Conservation (phyloP, 2,113 vertebrate genomes). For the Aythya baeri region DNA sequence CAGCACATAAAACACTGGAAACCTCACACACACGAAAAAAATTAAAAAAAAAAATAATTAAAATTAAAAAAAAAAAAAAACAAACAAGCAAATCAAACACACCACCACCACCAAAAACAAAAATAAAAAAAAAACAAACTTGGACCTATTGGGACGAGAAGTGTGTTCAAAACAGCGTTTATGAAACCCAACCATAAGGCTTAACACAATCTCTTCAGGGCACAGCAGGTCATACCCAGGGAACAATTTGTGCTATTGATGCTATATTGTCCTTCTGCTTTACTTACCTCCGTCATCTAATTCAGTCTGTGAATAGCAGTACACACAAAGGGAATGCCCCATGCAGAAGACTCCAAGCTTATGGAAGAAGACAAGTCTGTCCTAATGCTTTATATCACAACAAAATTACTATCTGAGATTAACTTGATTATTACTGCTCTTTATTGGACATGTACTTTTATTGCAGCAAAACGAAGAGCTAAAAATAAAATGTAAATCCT, state of each 20-base stretch:
- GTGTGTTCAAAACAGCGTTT: not conserved
- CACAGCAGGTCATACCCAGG: not conserved
- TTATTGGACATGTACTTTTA: not conserved
- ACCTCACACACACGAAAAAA: not conserved
- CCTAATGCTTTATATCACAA: not conserved
- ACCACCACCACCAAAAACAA: not conserved
- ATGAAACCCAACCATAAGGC: not conserved
- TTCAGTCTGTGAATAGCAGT: not conserved
- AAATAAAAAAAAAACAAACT: too few relatives aligned
- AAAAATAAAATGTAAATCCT: slow-evolving; percentile 29
- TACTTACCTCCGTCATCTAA: too few relatives aligned
- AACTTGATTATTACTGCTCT: not conserved
- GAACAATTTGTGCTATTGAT: not conserved
- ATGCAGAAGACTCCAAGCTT: not conserved
- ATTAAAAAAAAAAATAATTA: fast-evolving
- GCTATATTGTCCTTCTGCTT: not conserved
- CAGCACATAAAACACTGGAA: not conserved
- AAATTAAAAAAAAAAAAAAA: not conserved
- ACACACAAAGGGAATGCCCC: not conserved
- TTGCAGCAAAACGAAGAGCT: not conserved
- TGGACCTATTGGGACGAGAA: too few relatives aligned
- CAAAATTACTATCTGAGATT: not conserved
- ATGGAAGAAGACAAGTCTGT: not conserved
- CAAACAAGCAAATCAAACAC: too few relatives aligned
- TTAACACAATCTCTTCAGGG: not conserved